Base-by-base conservation (phyloP, 2,888 invertebrate genomes). In the Agrochola circellaris region DNA sequence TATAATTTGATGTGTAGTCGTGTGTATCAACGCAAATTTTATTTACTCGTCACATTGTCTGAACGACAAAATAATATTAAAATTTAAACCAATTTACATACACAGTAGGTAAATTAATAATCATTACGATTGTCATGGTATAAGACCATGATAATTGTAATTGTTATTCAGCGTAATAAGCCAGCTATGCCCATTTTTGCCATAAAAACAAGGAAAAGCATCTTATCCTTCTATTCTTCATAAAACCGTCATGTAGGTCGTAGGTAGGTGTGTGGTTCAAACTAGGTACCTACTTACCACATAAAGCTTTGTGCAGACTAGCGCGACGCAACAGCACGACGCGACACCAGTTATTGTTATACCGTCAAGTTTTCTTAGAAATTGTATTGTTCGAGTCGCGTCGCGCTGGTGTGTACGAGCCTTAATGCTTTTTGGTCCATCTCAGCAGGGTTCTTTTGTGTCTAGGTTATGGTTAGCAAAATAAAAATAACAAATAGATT, bases 401-500 rank as follows among this genome's bases (percentile, higher is more conserved):
- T n/a, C n/a, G n/a, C n/a, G n/a, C n/a, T n/a, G n/a, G n/a, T n/a
- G n/a, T n/a, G n/a, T n/a, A n/a, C n/a, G n/a, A n/a, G n/a, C n/a
- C n/a, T n/a, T n/a, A n/a, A 23, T 42, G 13, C 13, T 51, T 23
- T 48, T 60, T 74, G 17, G 26, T 38, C 17, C 62, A 45, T 42
- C n/a, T n/a, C 23, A 51, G 51, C 20, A 45, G 26, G n/a, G 48
- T 20, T 26, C 30, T 30, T 13, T 30, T 38, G 9, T 61, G 26
- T 60, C 17, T 74, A 60, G 0, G 13, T 38, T 38, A 54, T 38
- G 54, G 26, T 38, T 15, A 42, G 30, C 20, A 13, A 48, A 76
- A 48, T 13, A 30, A 60, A 66, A 51, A 38, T 26, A 60, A 51
- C 48, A 45, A 61, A 73, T 23, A 34, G 7, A 81, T 81, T 38